Conservation (phyloP, 2,113 vertebrate species). For the Pomatostomus ruficeps region DNA sequence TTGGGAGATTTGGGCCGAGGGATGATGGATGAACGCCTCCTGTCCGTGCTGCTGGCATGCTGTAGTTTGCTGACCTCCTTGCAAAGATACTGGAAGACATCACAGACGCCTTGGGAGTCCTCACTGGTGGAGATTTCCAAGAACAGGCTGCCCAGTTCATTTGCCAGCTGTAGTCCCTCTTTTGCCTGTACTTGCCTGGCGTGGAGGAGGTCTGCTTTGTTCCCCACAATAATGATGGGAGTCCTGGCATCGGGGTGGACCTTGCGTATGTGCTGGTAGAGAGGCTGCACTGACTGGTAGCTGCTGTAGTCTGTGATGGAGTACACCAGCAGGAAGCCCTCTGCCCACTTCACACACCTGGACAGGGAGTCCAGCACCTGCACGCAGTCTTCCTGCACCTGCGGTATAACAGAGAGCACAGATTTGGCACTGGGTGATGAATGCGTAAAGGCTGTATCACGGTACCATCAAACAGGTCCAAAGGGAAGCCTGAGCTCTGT, state of each 20-base stretch:
- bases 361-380: slow-evolving; percentile 66
- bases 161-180: slow-evolving; percentile 75
- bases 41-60: slow-evolving; percentile 44
- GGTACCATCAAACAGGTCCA: not conserved
- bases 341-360: slow-evolving; percentile 74
- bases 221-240: slow-evolving; percentile 77
- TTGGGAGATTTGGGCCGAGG: slow-evolving; percentile 80
- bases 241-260: slow-evolving; percentile 69
- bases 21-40: slow-evolving; percentile 67
- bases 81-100: slow-evolving; percentile 79
- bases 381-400: slow-evolving; percentile 66
- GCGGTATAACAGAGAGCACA: not conserved
- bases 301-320: slow-evolving; percentile 79
- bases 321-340: slow-evolving; percentile 81
- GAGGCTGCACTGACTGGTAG: slow-evolving; percentile 71
- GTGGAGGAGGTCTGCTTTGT: slow-evolving; percentile 79
- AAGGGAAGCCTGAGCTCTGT: not conserved
- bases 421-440: accelerated
- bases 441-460: not conserved
- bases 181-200: slow-evolving; percentile 72
- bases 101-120: slow-evolving; percentile 74
- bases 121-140: slow-evolving; percentile 81
- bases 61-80: slow-evolving; percentile 78
- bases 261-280: slow-evolving; percentile 76
- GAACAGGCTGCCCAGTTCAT: slow-evolving; percentile 76